phyloP scores from a whole-genome alignment of 1,140 invertebrate species.

The Drosophila pseudoananassae region DNA sequence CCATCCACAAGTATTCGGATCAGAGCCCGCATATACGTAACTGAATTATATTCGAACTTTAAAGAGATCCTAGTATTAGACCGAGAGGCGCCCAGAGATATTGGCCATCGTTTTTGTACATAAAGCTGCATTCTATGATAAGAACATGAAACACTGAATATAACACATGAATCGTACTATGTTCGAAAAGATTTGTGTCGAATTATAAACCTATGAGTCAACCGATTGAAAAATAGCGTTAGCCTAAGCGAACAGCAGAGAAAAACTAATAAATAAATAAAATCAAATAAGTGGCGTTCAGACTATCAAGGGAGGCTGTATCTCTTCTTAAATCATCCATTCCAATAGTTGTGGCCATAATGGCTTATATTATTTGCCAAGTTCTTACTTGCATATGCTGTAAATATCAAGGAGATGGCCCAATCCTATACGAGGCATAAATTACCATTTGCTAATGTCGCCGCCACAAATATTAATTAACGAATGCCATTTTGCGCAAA shows the following conservation, averaged over 20 bases:
- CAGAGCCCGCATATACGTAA: slow-evolving; percentile 72
- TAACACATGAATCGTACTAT: slow-evolving; percentile 1
- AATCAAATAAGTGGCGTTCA: slow-evolving; percentile 40
- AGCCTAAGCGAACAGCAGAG: slow-evolving; percentile 61
- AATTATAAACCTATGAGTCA: slow-evolving; percentile 27
- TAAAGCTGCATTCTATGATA: slow-evolving; percentile 56
- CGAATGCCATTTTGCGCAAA: slow-evolving; percentile 55
- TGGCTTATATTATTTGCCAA: neutral
- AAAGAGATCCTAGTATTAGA: slow-evolving; percentile 54
- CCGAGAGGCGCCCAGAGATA: slow-evolving; percentile 27
- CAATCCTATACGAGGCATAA: slow-evolving; percentile 47
- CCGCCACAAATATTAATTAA: slow-evolving; percentile 73
- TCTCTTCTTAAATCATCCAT: neutral
- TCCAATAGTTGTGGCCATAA: neutral
- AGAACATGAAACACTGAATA: slow-evolving; percentile 21
- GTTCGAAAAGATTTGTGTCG: slow-evolving; percentile 30
- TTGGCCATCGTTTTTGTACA: slow-evolving; percentile 63
- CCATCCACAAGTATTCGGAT: slow-evolving; percentile 33
- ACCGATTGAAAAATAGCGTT: slow-evolving; percentile 46
- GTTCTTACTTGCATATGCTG: slow-evolving; percentile 8
- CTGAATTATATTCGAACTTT: slow-evolving; percentile 74
- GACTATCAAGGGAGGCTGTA: neutral
- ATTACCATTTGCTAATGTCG: slow-evolving; percentile 53
- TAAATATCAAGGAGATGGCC: slow-evolving; percentile 7
- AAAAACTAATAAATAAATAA: slow-evolving; percentile 70